Base-by-base conservation (phyloP, 2,888 invertebrate species). In the Cheiracanthium punctorium region DNA sequence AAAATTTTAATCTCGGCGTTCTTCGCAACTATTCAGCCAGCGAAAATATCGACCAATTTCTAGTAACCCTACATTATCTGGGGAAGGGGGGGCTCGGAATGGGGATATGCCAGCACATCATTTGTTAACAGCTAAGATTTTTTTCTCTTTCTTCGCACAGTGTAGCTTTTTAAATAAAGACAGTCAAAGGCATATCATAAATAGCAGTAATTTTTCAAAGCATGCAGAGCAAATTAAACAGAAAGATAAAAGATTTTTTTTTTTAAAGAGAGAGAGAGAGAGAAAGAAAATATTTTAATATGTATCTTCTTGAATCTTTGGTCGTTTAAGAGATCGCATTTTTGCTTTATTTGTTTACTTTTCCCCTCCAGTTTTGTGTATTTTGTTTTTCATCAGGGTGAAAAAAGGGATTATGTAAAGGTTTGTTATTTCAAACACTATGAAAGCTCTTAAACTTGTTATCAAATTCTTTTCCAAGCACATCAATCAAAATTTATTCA, bases 151-250 rank as follows among this genome's bases (percentile, higher is more conserved):
- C 10, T 37, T 37, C 37, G 10, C 37, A 7, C 10, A 10, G 37
- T n/a, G 10, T 37, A 37, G 37, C 48, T 48, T n/a, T 48, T 48
- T 48, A 48, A 48, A 48, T 48, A 48, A n/a, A 48, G n/a, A 48
- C 48, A 48, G 48, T 48, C 48, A 48, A 48, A 48, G n/a, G 48
- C 48, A n/a, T 48, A 48, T 48, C 48, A 48, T 48, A 48, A 48
- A 48, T 48, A 48, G 12, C 48, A 48, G 48, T 48, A 48, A 48
- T 48, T 48, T n/a, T 48, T 48, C 17, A 48, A 48, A 48, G 48
- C n/a, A 48, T 48, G n/a, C 48, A 48, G 14, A 48, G 14, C 48
- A 48, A 48, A 48, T 48, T 48, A 48, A 48, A 48, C 7, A 37
- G n/a, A 48, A 48, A 48, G 48, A 48, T 48, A 48, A 48, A 48